Evolutionary conservation across 2,797 vertebrate species (phyloP), one percentile per base, ranked within the genome.

Genomic region (Gymnopithys bicolor): DNA sequence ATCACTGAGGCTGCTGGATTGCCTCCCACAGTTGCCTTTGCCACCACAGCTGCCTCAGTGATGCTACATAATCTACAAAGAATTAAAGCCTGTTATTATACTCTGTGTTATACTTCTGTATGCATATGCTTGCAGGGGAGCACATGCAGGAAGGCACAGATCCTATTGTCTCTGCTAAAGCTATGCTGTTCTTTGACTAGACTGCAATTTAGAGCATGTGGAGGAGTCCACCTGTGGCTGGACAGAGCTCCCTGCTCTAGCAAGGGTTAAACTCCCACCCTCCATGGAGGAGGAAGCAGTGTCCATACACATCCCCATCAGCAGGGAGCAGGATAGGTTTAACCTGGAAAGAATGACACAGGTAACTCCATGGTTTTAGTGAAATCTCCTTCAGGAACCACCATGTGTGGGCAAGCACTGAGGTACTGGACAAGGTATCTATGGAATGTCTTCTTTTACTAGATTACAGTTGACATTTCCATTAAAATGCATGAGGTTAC

Each of bases 401-500:
- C 51, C 28, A 41, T 0, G 4, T 28, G 30, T 8, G 27, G 82
- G 21, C 68, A 95, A 87, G 45, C 64, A 75, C 39, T 1, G 3
- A 92, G 48, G 14, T 53, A 30, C 10, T 51, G 68, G 58, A 92
- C 45, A 49, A 75, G 32, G 48, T 48, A 78, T 28, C 59, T 45
- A 69, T 85, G 66, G 55, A 87, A 62, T 45, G 7, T 59, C 75
- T 83, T 88, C 46, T 78, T 87, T 85, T 76, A 86, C 70, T 55
- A 84, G 66, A 93, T 60, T 81, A 45, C 79, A 82, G 79, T 10
- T 84, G 76, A 86, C 83, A 76, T 86, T 84, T 32, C 62, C 41
- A 86, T 91, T 95, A 90, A 94, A 95, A 96, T 90, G 62, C 63
- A 92, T 74, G 91, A 92, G 62, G 51, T 79, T 84, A 51, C 59